Percentiles rank a stretch among this genome's conserved stretches.
phyloP scores from a whole-genome alignment of 2,113 vertebrate species.

The Hystrix brachyura region DNA sequence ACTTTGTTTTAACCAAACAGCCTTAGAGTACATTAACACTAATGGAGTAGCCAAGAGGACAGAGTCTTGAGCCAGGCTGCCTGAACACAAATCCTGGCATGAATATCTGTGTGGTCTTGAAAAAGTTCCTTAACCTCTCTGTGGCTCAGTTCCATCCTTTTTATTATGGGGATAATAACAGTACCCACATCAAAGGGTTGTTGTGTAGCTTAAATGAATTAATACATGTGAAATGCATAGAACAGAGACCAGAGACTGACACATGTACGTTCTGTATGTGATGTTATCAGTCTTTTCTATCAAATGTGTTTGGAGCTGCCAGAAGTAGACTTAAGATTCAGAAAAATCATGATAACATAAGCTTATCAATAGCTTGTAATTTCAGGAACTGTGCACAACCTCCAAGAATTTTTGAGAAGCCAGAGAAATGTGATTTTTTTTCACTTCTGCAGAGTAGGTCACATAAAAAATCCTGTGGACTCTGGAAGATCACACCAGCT shows the following conservation, averaged over 20 bases:
- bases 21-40: not conserved
- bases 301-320: not conserved
- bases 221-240: not conserved
- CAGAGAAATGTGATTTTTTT: not conserved
- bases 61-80: not conserved
- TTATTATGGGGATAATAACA: not conserved
- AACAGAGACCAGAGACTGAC: not conserved
- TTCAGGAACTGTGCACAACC: not conserved
- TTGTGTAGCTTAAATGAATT: not conserved
- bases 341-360: not conserved
- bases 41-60: not conserved
- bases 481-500: constrained; percentile 14
- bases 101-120: not conserved
- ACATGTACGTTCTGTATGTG: not conserved
- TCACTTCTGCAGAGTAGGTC: constrained; percentile 26
- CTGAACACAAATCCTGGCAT: not conserved
- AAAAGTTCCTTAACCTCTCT: not conserved
- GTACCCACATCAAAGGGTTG: not conserved
- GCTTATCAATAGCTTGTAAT: not conserved
- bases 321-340: not conserved
- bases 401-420: constrained; percentile 3
- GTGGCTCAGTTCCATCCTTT: not conserved
- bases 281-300: not conserved
- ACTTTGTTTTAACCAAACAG: not conserved
- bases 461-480: not conserved